Evolutionary conservation across 2,113 vertebrate genomes (phyloP).

Genomic region (Anolis carolinensis): DNA sequence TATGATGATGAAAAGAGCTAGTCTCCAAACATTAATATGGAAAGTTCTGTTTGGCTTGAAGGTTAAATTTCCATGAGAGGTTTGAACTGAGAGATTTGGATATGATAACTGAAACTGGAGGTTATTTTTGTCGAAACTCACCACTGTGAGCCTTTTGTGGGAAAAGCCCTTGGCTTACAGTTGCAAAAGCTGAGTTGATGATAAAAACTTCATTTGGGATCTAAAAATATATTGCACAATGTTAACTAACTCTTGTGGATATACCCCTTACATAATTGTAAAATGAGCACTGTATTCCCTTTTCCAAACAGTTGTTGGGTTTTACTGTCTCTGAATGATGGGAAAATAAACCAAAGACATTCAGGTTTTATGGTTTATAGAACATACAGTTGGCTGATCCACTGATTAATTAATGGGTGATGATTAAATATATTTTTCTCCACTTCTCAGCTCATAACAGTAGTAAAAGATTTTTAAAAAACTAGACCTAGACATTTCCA

Average conservation of each 20-base stretch:
- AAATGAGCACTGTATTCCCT: not conserved
- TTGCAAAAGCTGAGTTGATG: not conserved
- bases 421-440: constrained; percentile 28
- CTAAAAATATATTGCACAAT: not conserved
- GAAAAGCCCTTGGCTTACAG: not conserved
- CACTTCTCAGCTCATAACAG: constrained; percentile 22
- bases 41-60: not conserved
- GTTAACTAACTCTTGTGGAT: not conserved
- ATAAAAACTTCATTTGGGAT: not conserved
- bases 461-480: constrained; percentile 29
- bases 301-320: constrained; percentile 15
- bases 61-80: not conserved
- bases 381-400: not conserved
- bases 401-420: not conserved
- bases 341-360: constrained; percentile 31
- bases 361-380: not conserved
- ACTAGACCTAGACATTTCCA: constrained; percentile 4
- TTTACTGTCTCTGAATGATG: not conserved
- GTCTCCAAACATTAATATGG: not conserved
- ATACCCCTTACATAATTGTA: not conserved
- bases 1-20: not conserved
- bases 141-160: not conserved
- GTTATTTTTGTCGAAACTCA: not conserved
- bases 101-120: not conserved
- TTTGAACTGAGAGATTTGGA: not conserved